phyloP scores from a whole-genome alignment of 2,797 vertebrate species.

The Falco berigora region DNA sequence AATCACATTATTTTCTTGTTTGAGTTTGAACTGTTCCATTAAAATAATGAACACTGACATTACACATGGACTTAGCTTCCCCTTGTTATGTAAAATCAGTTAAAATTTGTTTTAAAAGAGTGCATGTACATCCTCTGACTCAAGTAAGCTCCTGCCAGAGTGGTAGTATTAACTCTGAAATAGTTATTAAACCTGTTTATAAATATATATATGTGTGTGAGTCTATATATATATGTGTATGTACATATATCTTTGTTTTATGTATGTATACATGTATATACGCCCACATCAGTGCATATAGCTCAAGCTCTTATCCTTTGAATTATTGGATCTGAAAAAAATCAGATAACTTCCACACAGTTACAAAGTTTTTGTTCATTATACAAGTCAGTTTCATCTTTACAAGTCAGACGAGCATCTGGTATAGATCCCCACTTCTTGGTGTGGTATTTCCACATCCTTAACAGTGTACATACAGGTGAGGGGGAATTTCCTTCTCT shows the following conservation, averaged over 20 bases:
- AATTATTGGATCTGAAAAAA: background rate
- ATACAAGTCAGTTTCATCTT: background rate
- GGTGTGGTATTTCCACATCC: background rate
- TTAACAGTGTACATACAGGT: background rate
- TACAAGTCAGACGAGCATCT: background rate
- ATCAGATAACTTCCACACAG: background rate
- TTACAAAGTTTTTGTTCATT: background rate
- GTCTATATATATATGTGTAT: background rate
- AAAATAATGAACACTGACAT: background rate
- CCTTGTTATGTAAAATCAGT: background rate
- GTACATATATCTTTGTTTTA: background rate
- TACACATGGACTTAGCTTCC: background rate
- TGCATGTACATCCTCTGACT: background rate
- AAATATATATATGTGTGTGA: too few relatives aligned
- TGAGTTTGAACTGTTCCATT: background rate
- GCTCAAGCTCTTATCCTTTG: background rate
- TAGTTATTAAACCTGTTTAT: background rate
- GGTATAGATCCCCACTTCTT: background rate
- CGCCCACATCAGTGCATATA: background rate
- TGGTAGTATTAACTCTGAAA: background rate
- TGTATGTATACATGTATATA: fast-evolving
- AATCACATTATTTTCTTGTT: background rate
- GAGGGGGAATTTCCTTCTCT: background rate
- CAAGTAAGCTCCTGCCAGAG: background rate
- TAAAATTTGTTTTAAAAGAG: background rate